A percentile compares a stretch with the other conserved stretches of the same genome.
Evolutionary conservation across 2,888 invertebrate species (phyloP).

Genomic region (Biston stratarius): DNA sequence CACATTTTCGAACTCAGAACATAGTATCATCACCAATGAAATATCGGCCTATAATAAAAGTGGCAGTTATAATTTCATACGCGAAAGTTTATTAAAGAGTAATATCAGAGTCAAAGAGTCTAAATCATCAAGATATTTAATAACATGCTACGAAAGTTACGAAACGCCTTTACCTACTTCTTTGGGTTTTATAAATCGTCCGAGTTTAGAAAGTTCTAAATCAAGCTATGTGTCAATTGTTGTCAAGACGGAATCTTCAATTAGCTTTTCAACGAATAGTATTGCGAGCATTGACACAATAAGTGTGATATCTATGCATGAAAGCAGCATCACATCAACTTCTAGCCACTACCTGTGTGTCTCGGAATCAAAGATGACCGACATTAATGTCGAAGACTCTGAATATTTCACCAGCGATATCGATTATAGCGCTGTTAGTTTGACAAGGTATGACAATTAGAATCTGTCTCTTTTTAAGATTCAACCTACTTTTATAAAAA

Average conservation of each 20-base stretch:
- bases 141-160: conserved; percentile 36
- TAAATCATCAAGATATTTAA: conserved; percentile 33
- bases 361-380: conserved; percentile 35
- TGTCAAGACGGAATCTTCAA: conserved; percentile 55
- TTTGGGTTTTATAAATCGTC: not conserved
- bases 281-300: conserved; percentile 43
- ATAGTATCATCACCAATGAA: conserved; percentile 10
- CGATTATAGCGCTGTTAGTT: conserved; percentile 33
- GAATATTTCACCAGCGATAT: conserved; percentile 40
- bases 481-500: not conserved
- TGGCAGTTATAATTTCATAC: not conserved
- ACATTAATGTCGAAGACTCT: conserved; percentile 32
- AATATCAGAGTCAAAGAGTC: not conserved
- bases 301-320: conserved; percentile 53
- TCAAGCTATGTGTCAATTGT: conserved; percentile 53
- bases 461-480: not conserved
- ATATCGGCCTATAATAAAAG: not conserved
- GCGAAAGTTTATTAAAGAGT: conserved; percentile 1
- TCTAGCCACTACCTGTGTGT: conserved; percentile 47
- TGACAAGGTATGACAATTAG: not conserved
- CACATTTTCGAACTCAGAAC: conserved; percentile 8
- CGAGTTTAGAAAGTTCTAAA: conserved; percentile 18
- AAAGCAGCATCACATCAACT: conserved; percentile 45
- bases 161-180: conserved; percentile 12
- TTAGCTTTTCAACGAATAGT: conserved; percentile 50